Evolutionary conservation across 2,113 vertebrate species (phyloP).

Genomic region (Oryzias woworae): DNA sequence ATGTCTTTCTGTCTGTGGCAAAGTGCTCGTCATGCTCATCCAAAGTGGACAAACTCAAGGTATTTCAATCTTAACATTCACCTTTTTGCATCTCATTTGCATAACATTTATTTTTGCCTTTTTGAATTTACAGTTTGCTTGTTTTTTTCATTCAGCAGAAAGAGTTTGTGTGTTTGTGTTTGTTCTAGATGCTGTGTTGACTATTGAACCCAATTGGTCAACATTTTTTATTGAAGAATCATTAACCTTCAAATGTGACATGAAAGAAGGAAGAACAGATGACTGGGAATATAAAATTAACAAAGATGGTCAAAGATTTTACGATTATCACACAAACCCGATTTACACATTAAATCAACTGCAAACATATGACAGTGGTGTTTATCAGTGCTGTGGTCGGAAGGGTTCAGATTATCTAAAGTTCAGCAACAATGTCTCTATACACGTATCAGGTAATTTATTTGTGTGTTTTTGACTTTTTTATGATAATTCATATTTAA

Average conservation of each 20-base stretch:
- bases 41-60: too few species aligned
- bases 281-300: slow-evolving; percentile 1
- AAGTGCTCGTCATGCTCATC: too few species aligned
- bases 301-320: accelerated
- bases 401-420: too few species aligned
- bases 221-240: not conserved
- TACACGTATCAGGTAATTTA: not conserved
- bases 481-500: accelerated
- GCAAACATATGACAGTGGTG: accelerated
- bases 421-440: too few species aligned
- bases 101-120: too few species aligned
- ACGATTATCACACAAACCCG: accelerated
- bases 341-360: too few species aligned
- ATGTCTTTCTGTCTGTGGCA: too few species aligned
- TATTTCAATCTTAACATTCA: too few species aligned
- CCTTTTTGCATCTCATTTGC: too few species aligned
- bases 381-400: too few species aligned
- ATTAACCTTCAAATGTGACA: slow-evolving; percentile 8
- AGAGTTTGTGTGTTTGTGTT: not conserved
- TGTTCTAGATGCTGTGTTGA: not conserved
- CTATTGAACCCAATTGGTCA: not conserved
- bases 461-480: accelerated
- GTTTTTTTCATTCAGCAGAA: too few species aligned
- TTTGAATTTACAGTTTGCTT: too few species aligned
- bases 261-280: not conserved